Percentiles rank a stretch among this genome's conserved stretches.
Conservation (phyloP, 2,113 vertebrate species). For the Pavo muticus region DNA sequence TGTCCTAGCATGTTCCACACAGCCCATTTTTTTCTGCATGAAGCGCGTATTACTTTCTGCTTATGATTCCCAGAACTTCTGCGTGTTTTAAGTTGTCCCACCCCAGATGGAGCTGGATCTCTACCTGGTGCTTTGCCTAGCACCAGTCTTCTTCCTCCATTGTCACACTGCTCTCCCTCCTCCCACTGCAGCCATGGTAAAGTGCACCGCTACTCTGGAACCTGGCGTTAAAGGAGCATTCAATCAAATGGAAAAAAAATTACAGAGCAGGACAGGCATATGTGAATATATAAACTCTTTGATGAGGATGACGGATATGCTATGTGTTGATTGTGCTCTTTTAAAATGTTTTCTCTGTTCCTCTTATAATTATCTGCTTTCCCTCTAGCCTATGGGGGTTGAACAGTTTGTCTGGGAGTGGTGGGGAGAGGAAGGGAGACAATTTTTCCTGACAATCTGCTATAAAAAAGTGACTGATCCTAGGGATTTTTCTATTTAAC, state of each 20-base stretch:
- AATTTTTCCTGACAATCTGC: neutral
- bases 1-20: neutral
- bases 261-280: neutral
- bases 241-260: neutral
- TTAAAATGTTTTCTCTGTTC: neutral
- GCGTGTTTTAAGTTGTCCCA: neutral
- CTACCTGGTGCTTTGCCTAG: neutral
- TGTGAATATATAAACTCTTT: accelerated
- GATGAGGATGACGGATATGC: neutral
- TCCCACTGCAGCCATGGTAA: neutral
- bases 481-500: neutral
- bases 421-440: neutral
- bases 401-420: neutral
- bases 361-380: neutral
- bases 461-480: neutral
- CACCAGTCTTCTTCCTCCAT: neutral
- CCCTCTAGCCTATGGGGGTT: neutral
- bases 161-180: accelerated
- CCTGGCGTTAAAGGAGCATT: neutral
- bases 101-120: neutral
- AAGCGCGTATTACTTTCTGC: neutral
- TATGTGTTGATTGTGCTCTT: accelerated
- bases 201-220: neutral
- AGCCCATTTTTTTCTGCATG: neutral
- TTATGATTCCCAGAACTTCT: neutral